These are phyloP conservation scores for Melitaea athalia DNA, from an alignment of 2,888 invertebrate species.

Conservation along the genomic window DNA sequence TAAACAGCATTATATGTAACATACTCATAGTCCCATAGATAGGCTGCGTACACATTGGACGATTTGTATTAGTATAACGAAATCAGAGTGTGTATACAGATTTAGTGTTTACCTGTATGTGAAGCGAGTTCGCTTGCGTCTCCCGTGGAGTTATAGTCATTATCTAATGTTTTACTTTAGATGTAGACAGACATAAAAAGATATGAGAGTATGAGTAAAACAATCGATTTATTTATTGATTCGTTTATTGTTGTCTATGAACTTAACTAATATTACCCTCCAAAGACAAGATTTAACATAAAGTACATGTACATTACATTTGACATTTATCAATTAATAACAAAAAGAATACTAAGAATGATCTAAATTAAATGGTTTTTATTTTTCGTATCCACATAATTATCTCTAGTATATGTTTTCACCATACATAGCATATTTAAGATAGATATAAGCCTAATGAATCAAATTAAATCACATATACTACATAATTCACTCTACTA, in stretches of 20 bases:
- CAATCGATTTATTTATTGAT: neutral
- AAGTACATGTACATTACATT: no score
- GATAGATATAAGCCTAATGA: no score
- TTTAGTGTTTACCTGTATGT: conserved; percentile 1
- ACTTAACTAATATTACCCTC: no score
- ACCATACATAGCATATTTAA: no score
- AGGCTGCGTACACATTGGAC: conserved; percentile 19
- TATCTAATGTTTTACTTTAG: conserved; percentile 12
- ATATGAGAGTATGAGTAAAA: neutral
- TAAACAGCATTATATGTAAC: conserved; percentile 34
- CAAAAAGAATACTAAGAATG: no score
- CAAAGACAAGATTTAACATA: no score
- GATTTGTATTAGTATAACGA: conserved; percentile 9
- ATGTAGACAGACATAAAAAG: neutral
- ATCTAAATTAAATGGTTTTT: no score
- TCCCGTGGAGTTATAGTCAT: neutral
- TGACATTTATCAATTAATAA: no score
- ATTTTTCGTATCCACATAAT: no score
- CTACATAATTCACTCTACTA: no score
- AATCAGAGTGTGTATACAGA: conserved; percentile 6
- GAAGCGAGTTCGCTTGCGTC: conserved; percentile 3
- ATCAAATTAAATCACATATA: no score
- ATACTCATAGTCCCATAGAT: conserved; percentile 22
- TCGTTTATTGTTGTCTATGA: neutral
- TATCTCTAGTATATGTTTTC: no score